phyloP scores from a whole-genome alignment of 2,888 invertebrate genomes.

The Acronicta psi region DNA sequence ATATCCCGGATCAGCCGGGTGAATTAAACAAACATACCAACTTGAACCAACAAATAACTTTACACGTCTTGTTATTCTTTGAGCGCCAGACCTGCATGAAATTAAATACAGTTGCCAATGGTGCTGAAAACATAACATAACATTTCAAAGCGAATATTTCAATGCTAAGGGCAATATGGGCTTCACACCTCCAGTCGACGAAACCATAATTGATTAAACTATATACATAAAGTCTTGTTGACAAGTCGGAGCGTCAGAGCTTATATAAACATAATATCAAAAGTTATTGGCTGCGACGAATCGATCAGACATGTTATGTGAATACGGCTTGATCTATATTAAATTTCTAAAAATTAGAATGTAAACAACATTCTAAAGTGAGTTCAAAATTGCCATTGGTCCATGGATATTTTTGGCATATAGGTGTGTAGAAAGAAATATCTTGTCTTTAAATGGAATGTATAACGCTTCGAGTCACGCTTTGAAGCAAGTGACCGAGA shows the following conservation, averaged over 20 bases:
- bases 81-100: background rate
- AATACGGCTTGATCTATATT: background rate
- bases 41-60: slow-evolving; percentile 19
- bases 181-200: background rate
- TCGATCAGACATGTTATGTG: background rate
- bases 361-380: background rate
- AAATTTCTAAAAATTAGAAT: background rate
- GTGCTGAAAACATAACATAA: slow-evolving; percentile 6
- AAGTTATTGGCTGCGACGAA: background rate
- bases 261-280: background rate
- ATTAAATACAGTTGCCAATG: slow-evolving; percentile 9
- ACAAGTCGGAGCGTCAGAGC: background rate
- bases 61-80: slow-evolving; percentile 17
- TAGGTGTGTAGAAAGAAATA: too few species aligned
- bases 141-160: slow-evolving; percentile 2
- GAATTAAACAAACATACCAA: slow-evolving; percentile 9
- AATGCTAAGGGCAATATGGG: background rate
- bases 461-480: background rate
- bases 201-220: background rate
- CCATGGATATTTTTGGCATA: background rate
- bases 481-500: background rate
- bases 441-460: background rate
- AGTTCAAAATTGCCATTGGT: slow-evolving; percentile 1
- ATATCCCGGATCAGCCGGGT: slow-evolving; percentile 15
- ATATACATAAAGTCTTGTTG: background rate